Percentiles rank a stretch among this genome's conserved stretches.
Evolutionary conservation across 2,797 vertebrate species (phyloP).

Genomic region (Benthosema pterotum): DNA sequence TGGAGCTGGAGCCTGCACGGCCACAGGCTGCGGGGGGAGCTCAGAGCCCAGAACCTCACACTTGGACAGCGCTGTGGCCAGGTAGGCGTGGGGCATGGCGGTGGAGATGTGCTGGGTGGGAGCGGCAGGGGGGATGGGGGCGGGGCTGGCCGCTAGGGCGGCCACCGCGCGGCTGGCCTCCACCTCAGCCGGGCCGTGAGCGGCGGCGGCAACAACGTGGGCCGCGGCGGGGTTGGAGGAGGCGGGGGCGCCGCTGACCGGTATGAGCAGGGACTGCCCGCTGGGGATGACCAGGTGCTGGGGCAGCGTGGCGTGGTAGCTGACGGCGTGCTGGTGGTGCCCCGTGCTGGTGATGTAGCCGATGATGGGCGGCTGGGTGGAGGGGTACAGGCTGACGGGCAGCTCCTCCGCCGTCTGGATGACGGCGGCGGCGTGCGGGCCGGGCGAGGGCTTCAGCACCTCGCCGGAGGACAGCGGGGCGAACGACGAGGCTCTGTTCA

Average conservation of each 20-base stretch:
- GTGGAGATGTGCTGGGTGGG: conserved; percentile 83
- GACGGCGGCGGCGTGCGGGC: conserved; percentile 90
- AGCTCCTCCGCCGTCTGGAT: conserved; percentile 93
- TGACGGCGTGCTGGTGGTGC: conserved; percentile 87
- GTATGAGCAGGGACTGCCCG: conserved; percentile 94
- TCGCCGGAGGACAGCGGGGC: conserved; percentile 84
- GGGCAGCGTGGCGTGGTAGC: conserved; percentile 89
- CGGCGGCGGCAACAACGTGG: too few species aligned
- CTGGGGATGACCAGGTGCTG: conserved; percentile 96
- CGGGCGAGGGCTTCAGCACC: conserved; percentile 80
- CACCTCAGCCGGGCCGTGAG: conserved; percentile 78
- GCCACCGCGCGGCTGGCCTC: conserved; percentile 84
- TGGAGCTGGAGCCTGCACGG: conserved; percentile 59
- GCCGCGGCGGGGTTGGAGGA: conserved; percentile 40
- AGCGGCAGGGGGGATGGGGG: too few species aligned
- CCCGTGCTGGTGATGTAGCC: conserved; percentile 92
- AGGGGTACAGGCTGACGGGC: conserved; percentile 89
- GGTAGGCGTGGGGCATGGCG: conserved; percentile 93
- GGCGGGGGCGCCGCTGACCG: conserved; percentile 78
- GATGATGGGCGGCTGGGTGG: conserved; percentile 91
- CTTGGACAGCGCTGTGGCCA: conserved; percentile 92
- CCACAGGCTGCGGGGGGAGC: conserved; percentile 60
- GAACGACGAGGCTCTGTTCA: conserved; percentile 86
- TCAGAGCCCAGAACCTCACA: conserved; percentile 86
- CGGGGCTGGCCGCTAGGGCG: conserved; percentile 76